Conservation (phyloP, 2,113 vertebrate genomes). For the pig (Sus scrofa) region DNA sequence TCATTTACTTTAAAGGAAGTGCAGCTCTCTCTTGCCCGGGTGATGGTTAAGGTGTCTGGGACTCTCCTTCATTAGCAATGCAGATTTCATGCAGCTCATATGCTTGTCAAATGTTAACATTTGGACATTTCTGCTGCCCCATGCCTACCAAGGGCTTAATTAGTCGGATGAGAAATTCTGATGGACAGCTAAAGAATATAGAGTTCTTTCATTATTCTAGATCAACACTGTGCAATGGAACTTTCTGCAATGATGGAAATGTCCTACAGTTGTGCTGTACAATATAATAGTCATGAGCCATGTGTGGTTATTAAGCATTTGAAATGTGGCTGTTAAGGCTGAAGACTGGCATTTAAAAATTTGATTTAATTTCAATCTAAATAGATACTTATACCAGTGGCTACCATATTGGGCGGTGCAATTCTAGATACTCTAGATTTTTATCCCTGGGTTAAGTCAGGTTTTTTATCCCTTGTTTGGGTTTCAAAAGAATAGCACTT, state of each 20-base stretch:
- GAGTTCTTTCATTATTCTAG: background rate
- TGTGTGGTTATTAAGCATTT: background rate
- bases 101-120: background rate
- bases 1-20: background rate
- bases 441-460: background rate
- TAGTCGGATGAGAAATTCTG: background rate
- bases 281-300: background rate
- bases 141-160: background rate
- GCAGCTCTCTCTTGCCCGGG: background rate
- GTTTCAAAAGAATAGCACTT: slow-evolving; percentile 44
- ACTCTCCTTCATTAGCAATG: background rate
- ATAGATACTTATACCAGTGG: background rate
- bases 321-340: background rate
- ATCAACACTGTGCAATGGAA: background rate
- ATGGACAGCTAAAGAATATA: background rate
- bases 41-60: background rate
- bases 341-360: background rate
- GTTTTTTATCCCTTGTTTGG: background rate
- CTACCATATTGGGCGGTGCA: background rate
- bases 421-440: background rate
- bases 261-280: background rate
- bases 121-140: background rate
- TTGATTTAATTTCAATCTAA: background rate
- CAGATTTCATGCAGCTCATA: background rate
- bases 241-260: background rate